phyloP scores from a whole-genome alignment of 2,113 vertebrate species.

The Struthio camelus region DNA sequence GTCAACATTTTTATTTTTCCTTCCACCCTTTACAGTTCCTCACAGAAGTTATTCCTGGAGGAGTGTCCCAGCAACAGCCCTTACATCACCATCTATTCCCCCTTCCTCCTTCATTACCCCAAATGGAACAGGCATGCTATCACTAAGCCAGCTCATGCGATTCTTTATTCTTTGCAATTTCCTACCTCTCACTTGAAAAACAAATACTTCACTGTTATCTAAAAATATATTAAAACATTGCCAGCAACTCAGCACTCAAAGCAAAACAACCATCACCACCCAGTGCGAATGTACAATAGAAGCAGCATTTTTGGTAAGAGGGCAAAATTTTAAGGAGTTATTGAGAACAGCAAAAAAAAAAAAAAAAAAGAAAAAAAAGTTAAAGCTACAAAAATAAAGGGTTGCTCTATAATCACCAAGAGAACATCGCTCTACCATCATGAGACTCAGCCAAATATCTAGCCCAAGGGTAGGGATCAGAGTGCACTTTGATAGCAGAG shows the following conservation, averaged over 20 bases:
- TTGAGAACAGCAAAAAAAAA: constrained; percentile 17
- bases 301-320: not conserved
- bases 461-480: not conserved
- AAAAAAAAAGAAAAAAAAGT: constrained; percentile 37
- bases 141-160: constrained; percentile 46
- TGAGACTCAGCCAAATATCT: not conserved
- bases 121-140: constrained; percentile 37
- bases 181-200: constrained; percentile 61
- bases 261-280: constrained; percentile 64
- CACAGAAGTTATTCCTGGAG: not conserved
- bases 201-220: constrained; percentile 65
- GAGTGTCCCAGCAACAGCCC: not conserved
- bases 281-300: constrained; percentile 56
- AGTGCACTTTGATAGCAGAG: not conserved
- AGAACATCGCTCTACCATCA: not conserved
- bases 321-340: constrained; percentile 18
- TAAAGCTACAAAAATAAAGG: not conserved
- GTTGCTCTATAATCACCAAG: not conserved
- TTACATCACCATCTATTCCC: constrained; percentile 33
- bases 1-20: not conserved
- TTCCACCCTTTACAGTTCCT: not conserved
- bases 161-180: constrained; percentile 68
- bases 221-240: constrained; percentile 62
- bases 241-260: constrained; percentile 48
- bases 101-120: constrained; percentile 2